Base-by-base conservation (phyloP, 2,888 invertebrate genomes). In the Drosophila planitibia region DNA sequence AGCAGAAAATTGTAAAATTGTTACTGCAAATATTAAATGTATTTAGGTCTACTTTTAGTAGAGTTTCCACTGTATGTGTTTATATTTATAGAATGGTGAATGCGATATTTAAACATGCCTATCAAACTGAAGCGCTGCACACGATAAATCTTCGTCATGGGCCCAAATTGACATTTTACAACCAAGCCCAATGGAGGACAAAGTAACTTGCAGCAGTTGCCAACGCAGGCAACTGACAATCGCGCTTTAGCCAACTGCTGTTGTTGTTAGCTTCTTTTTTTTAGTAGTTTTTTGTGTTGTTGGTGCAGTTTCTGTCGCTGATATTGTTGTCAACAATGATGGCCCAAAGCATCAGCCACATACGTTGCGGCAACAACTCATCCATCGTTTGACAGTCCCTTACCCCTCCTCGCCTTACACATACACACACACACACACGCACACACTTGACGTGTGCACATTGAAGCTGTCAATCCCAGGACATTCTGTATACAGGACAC, bases 111-210 rank as follows among this genome's bases (percentile, higher is more conserved):
- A 80, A 74, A 70, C 72, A 76, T 70, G 76, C 78, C 86, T 76
- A 90, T 89, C 82, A 83, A 82, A 68, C 54, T 68, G 72, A 66
- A 64, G 63, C 73, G 74, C 58, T 59, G 52, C 79, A 67, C 67
- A 76, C 87, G 74, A 87, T 90, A 87, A 90, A 89, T 90, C 91
- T 82, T 89, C 82, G 89, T 87, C 89, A 86, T 68, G 71, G 62
- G 67, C 70, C 79, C 84, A 87, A 87, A 87, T 87, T 90, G 87
- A 90, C 87, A 90, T 90, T 90, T 86, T 90, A 90, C 87, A 87
- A 74, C 82, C 70, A 71, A 83, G 70, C 73, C 76, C 69, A 64
- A 53, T 63, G 59, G 74, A 73, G 71, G 76, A 77, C 79, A 83
- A 83, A 86, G 84, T 82, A 82, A 79, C 67, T 87, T 74, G 73